Evolutionary conservation across 2,888 invertebrate species (phyloP).

Genomic region (Brenthis daphne): DNA sequence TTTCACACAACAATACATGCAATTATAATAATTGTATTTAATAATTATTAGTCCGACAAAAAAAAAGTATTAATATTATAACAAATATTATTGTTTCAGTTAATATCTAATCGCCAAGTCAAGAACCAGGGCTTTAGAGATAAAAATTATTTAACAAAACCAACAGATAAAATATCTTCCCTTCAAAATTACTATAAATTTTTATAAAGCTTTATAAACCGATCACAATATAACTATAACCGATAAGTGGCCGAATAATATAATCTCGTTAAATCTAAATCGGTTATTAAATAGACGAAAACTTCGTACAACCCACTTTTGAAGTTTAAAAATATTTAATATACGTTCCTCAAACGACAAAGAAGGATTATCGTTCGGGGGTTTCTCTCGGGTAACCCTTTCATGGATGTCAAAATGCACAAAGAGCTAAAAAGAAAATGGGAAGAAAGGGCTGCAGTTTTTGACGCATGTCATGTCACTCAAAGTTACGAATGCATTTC

Average conservation of each 20-base stretch:
- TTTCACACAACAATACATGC: too few species aligned
- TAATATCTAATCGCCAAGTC: too few species aligned
- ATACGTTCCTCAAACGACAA: conserved; percentile 1
- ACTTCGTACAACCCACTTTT: conserved; percentile 8
- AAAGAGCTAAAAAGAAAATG: conserved; percentile 23
- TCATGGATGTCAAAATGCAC: conserved; percentile 18
- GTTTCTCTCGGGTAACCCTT: conserved; percentile 32
- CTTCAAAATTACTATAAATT: not conserved
- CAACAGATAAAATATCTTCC: too few species aligned
- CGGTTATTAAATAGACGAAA: conserved; percentile 13
- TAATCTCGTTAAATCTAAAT: conserved; percentile 21
- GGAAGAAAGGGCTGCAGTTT: conserved; percentile 11
- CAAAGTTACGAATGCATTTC: conserved; percentile 31
- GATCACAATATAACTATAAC: conserved; percentile 34
- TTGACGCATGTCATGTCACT: conserved; percentile 35
- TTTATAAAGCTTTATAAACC: not conserved
- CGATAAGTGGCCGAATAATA: conserved; percentile 3
- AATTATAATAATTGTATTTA: too few species aligned
- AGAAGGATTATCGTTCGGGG: not conserved
- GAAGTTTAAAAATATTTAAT: conserved; percentile 14
- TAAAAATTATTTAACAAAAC: too few species aligned
- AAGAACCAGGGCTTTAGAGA: too few species aligned
- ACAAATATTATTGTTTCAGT: not conserved
- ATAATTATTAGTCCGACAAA: not conserved
- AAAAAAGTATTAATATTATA: not conserved